Percentiles rank a stretch among this genome's conserved stretches.
Evolutionary conservation across 2,888 invertebrate genomes (phyloP).

Genomic region (Pyrrhia umbra): DNA sequence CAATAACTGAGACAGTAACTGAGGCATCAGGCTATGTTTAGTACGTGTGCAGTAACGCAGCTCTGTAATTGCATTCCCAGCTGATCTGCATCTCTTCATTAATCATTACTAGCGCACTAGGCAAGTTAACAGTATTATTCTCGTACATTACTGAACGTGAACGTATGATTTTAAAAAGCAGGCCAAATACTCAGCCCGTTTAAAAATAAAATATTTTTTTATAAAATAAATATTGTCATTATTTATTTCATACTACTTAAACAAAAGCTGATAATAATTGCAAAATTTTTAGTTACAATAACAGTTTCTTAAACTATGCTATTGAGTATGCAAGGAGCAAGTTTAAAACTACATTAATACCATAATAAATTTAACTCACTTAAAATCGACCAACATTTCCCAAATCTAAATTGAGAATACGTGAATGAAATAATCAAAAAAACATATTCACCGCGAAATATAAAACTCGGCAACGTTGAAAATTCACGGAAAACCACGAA

Average conservation of each 20-base stretch:
- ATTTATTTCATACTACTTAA: no score
- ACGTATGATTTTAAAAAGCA: background rate
- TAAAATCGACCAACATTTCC: background rate
- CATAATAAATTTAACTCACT: background rate
- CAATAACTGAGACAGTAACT: conserved; percentile 1
- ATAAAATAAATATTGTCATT: no score
- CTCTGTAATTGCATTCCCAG: conserved; percentile 49
- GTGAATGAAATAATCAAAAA: conserved; percentile 18
- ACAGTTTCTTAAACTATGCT: background rate
- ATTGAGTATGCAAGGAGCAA: background rate
- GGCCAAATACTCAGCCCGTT: background rate
- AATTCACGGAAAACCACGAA: conserved; percentile 38
- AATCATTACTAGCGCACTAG: conserved; percentile 19
- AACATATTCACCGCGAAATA: conserved; percentile 19
- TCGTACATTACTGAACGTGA: background rate
- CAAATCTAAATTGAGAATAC: conserved; percentile 35
- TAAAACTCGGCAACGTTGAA: conserved; percentile 21
- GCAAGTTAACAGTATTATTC: conserved; percentile 4
- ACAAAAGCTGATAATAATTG: no score
- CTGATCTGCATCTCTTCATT: conserved; percentile 37
- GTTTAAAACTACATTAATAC: background rate
- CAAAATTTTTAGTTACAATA: background rate
- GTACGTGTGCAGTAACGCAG: conserved; percentile 17
- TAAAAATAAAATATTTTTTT: no score
- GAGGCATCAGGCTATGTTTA: conserved; percentile 6